phyloP scores from a whole-genome alignment of 1,140 invertebrate genomes.

The Brachionus asplanchnoidis region DNA sequence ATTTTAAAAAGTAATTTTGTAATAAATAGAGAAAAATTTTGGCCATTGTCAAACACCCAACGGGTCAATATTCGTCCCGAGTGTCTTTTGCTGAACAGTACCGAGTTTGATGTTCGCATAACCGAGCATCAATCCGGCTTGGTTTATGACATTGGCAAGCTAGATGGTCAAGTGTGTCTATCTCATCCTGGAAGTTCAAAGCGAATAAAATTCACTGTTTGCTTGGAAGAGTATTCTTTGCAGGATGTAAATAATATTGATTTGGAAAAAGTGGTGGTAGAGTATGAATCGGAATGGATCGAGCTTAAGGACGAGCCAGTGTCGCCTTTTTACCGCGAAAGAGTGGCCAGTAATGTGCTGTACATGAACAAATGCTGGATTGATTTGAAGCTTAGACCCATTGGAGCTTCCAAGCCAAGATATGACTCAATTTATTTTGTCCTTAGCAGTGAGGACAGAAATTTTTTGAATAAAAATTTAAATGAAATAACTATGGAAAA shows the following conservation, averaged over 20 bases:
- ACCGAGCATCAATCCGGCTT: background rate
- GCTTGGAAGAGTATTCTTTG: background rate
- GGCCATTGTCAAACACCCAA: slow-evolving; percentile 6
- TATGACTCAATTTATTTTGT: slow-evolving; percentile 8
- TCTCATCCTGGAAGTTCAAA: background rate
- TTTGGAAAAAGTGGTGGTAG: background rate
- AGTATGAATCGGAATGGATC: slow-evolving; percentile 35
- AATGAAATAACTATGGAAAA: background rate
- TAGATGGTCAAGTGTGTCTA: background rate
- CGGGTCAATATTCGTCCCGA: background rate
- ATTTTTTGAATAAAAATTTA: slow-evolving; percentile 13
- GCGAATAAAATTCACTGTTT: background rate
- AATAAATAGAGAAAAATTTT: background rate
- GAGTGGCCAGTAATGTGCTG: background rate
- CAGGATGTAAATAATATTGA: background rate
- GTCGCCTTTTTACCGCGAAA: slow-evolving; percentile 36
- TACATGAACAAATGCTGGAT: slow-evolving; percentile 37
- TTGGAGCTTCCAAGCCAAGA: background rate
- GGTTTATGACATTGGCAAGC: background rate
- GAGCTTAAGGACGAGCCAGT: slow-evolving; percentile 37
- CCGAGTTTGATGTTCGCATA: background rate
- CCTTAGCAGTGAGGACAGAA: background rate
- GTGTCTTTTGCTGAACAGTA: background rate
- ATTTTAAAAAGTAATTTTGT: slow-evolving; percentile 10
- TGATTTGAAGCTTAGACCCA: slow-evolving; percentile 6